Evolutionary conservation across 1,140 invertebrate species (phyloP).

Genomic region (Halictus rubicundus): DNA sequence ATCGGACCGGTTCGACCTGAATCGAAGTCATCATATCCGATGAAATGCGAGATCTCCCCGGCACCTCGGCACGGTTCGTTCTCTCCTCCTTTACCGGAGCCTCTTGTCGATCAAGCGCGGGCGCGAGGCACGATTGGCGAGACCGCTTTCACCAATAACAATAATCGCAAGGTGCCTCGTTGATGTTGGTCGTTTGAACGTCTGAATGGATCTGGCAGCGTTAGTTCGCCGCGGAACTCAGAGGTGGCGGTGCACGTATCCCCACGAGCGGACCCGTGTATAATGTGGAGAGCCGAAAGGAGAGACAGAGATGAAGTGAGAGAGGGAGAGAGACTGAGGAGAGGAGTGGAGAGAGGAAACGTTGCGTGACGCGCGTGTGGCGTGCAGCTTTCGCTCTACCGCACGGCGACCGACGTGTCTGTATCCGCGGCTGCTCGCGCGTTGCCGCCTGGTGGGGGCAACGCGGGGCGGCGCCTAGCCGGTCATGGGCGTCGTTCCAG

Average conservation of each 20-base stretch:
- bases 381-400: constrained; percentile 49
- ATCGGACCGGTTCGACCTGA: constrained; percentile 58
- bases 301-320: constrained; percentile 16
- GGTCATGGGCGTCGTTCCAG: constrained; percentile 75
- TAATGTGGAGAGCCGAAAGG: constrained; percentile 8
- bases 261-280: constrained; percentile 14
- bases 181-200: constrained; percentile 80
- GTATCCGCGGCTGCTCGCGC: constrained; percentile 47
- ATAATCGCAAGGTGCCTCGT: constrained; percentile 64
- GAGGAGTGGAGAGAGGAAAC: constrained; percentile 43
- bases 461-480: constrained; percentile 70
- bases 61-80: neutral
- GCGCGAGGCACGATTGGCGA: constrained; percentile 23
- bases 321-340: neutral
- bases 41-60: neutral
- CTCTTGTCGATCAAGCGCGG: constrained; percentile 27
- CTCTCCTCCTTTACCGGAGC: neutral
- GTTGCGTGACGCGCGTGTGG: constrained; percentile 62
- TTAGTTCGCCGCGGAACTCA: constrained; percentile 70
- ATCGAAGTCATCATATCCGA: constrained; percentile 28
- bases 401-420: constrained; percentile 39
- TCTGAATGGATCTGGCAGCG: constrained; percentile 76
- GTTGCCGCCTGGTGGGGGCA: constrained; percentile 62
- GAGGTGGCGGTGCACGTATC: constrained; percentile 76
- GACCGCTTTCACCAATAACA: constrained; percentile 55